These are phyloP conservation scores for Eupithecia vulgata DNA, from an alignment of 2,888 invertebrate genomes.

Conservation along the genomic window DNA sequence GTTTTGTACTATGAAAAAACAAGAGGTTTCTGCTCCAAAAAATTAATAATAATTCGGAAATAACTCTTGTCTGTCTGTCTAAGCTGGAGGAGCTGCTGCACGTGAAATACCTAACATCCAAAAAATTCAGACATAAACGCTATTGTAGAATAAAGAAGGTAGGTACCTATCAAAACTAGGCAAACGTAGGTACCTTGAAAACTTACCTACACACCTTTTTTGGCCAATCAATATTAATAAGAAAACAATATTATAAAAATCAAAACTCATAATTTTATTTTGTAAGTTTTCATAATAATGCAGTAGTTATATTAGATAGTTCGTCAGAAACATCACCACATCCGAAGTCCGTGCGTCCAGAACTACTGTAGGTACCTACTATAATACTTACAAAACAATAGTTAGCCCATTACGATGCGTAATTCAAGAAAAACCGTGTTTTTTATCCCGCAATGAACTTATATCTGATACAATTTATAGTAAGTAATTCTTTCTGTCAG, in stretches of 20 bases:
- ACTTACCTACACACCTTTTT: background rate
- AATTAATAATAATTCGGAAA: too few relatives aligned
- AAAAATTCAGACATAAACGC: too few relatives aligned
- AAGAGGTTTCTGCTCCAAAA: too few relatives aligned
- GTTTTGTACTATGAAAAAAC: too few relatives aligned
- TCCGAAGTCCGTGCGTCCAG: conserved; percentile 66
- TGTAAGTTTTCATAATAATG: conserved; percentile 79
- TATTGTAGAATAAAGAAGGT: too few relatives aligned
- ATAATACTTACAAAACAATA: conserved; percentile 44
- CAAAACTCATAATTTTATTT: conserved; percentile 48
- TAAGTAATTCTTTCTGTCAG: background rate
- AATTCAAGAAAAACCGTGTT: conserved; percentile 34
- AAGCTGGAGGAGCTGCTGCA: too few relatives aligned
- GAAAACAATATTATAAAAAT: conserved; percentile 47
- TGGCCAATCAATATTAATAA: background rate
- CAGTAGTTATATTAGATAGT: too few relatives aligned
- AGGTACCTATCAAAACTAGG: too few relatives aligned
- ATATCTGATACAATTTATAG: background rate
- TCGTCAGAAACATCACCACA: background rate
- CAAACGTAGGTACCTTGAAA: background rate
- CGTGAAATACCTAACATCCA: too few relatives aligned
- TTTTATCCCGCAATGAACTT: conserved; percentile 13
- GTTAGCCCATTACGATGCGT: conserved; percentile 51
- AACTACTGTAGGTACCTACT: too few relatives aligned
- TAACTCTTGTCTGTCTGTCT: too few relatives aligned